A percentile compares a stretch with the other conserved stretches of the same genome.
Conservation (phyloP, 1,140 invertebrate species). For the Aphelenchoides besseyi region DNA sequence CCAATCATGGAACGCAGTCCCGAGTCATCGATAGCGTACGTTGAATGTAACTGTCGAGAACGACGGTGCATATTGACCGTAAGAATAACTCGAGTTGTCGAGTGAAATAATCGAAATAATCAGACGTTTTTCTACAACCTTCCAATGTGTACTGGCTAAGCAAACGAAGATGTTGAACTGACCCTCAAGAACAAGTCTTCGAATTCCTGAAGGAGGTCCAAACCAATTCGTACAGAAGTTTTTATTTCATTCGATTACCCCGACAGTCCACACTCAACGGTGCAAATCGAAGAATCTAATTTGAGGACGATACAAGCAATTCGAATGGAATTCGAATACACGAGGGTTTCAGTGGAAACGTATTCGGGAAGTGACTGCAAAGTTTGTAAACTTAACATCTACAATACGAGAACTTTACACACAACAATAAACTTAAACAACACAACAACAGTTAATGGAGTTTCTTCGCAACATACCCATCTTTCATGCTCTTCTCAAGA, state of each 20-base stretch:
- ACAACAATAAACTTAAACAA: not conserved
- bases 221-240: not conserved
- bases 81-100: not conserved
- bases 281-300: not conserved
- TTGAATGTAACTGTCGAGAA: not conserved
- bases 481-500: constrained; percentile 5
- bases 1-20: not conserved
- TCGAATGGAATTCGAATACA: not conserved
- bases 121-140: constrained; percentile 1
- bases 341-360: constrained; percentile 1
- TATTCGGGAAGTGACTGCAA: too few species aligned
- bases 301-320: not conserved
- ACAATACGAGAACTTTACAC: not conserved
- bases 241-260: not conserved
- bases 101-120: not conserved
- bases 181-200: not conserved
- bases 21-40: not conserved
- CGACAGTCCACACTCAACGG: not conserved
- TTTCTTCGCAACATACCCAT: not conserved
- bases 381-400: too few species aligned
- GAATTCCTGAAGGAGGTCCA: not conserved
- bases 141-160: too few species aligned
- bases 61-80: not conserved
- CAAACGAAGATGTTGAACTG: not conserved
- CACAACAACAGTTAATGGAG: not conserved